Conservation (phyloP, 2,113 vertebrate species). For the Paramisgurnus dabryanus region DNA sequence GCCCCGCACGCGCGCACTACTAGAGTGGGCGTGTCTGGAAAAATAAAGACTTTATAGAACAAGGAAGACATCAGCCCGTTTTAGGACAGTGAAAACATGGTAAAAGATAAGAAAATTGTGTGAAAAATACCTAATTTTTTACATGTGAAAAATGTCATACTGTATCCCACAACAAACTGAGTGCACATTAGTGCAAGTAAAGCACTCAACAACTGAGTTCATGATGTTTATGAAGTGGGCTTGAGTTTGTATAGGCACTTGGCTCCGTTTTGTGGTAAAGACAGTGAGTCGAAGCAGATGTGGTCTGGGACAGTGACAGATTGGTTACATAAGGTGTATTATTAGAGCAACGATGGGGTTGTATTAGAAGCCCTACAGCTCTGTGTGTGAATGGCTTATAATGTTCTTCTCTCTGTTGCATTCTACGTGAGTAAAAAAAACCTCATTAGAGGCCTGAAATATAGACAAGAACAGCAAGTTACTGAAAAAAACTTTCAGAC, state of each 20-base stretch:
- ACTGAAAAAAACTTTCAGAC: neutral
- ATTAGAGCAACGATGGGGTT: conserved; percentile 5
- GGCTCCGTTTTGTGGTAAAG: neutral
- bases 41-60: no score
- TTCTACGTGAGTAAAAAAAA: neutral
- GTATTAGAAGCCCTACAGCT: conserved; percentile 11
- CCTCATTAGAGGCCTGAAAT: neutral
- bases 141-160: no score
- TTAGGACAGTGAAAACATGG: no score
- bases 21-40: no score
- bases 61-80: no score
- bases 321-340: conserved; percentile 28
- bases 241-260: neutral
- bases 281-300: conserved; percentile 9
- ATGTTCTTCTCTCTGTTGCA: conserved; percentile 13
- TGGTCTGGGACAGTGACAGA: conserved; percentile 4
- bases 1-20: no score
- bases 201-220: conserved; percentile 55
- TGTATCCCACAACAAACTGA: conserved; percentile 52
- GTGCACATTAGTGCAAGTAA: conserved; percentile 41
- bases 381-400: neutral
- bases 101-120: no score
- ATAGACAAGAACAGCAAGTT: neutral
- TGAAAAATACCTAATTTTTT: no score
- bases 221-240: conserved; percentile 12